phyloP scores from a whole-genome alignment of 37 sponge, comb jelly and placozoan genomes.

The Haliclona indistincta region DNA sequence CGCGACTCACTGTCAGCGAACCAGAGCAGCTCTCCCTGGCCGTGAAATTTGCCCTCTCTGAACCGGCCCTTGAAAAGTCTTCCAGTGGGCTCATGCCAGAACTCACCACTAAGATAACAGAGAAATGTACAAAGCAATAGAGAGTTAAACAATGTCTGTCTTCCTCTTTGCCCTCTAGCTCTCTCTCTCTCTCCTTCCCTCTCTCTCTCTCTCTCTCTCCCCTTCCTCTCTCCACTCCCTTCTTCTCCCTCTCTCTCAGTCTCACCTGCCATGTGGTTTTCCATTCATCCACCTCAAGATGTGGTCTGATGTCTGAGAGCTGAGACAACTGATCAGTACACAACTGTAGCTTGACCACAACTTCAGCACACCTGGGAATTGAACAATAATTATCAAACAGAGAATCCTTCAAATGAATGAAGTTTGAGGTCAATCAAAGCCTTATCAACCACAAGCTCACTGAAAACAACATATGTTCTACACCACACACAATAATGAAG shows the following conservation, averaged over 20 bases:
- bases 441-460: too few species aligned
- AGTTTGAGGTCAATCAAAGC: too few species aligned
- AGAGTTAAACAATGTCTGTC: background rate
- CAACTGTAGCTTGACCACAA: conserved; percentile 52
- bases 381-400: too few species aligned
- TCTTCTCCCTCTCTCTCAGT: background rate
- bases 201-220: conserved; percentile 1
- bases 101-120: conserved; percentile 50
- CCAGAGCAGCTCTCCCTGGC: conserved; percentile 67
- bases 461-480: background rate
- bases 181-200: background rate
- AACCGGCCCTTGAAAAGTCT: conserved; percentile 57
- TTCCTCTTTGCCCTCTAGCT: background rate
- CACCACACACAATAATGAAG: too few species aligned
- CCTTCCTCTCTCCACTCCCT: background rate
- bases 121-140: background rate
- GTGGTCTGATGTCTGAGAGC: conserved; percentile 69
- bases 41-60: conserved; percentile 63
- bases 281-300: conserved; percentile 73
- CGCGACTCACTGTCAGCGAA: conserved; percentile 55
- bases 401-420: too few species aligned
- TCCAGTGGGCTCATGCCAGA: conserved; percentile 49
- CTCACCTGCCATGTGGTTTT: conserved; percentile 72
- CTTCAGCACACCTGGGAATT: conserved; percentile 78
- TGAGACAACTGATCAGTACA: conserved; percentile 73